phyloP scores from a whole-genome alignment of 2,797 vertebrate genomes.

The Eospalax fontanierii region DNA sequence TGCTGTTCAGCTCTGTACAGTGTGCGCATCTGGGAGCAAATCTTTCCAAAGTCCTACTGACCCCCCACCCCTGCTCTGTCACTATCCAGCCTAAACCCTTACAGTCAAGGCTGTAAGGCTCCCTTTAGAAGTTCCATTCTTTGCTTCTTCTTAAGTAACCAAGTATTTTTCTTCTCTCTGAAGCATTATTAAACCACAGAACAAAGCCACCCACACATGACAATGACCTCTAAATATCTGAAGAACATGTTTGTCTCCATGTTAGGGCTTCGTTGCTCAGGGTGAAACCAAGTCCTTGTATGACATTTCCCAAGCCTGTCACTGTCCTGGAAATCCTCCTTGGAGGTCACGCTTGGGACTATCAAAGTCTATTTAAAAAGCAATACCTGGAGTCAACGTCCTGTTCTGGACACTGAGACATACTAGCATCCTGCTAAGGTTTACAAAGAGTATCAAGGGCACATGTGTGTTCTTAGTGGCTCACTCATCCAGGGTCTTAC shows the following conservation, averaged over 20 bases:
- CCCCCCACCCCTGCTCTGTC: neutral
- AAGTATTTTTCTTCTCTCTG: neutral
- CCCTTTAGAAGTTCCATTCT: neutral
- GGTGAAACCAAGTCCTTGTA: neutral
- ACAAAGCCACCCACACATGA: neutral
- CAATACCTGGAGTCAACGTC: neutral
- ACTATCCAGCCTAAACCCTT: neutral
- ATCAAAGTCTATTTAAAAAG: neutral
- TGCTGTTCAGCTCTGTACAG: neutral
- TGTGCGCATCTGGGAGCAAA: neutral
- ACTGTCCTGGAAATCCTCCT: neutral
- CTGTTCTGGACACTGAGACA: conserved; percentile 18
- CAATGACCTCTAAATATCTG: conserved; percentile 32
- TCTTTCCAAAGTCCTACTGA: too few relatives aligned
- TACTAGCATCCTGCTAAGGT: neutral
- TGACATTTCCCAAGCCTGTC: neutral
- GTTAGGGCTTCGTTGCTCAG: neutral
- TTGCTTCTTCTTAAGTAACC: neutral
- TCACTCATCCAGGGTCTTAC: neutral
- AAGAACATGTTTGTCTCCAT: neutral
- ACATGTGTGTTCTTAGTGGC: neutral
- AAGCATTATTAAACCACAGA: conserved; percentile 58
- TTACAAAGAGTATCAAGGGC: neutral
- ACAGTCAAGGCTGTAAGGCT: neutral
- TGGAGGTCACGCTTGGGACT: neutral